A percentile compares a stretch with the other conserved stretches of the same genome.
phyloP scores from a whole-genome alignment of 2,113 vertebrate species.

The Myotis davidii region DNA sequence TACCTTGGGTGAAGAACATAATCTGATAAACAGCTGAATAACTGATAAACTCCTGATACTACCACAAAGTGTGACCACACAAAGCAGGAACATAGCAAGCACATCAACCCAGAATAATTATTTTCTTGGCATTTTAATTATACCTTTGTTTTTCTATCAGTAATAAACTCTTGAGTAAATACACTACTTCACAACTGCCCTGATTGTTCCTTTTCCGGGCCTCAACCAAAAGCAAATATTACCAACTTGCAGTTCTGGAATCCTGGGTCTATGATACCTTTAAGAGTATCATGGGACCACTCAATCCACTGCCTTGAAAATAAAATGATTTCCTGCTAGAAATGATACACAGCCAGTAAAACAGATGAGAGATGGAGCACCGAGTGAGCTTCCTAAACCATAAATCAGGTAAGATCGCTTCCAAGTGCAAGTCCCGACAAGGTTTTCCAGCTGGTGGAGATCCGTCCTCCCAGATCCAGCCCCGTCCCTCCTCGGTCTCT shows the following conservation, averaged over 20 bases:
- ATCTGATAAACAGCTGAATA: neutral
- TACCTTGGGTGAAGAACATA: neutral
- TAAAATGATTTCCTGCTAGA: constrained; percentile 25
- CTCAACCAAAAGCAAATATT: neutral
- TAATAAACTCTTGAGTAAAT: neutral
- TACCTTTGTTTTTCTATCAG: neutral
- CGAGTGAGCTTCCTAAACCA: neutral
- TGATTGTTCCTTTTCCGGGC: neutral
- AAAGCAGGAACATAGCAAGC: neutral
- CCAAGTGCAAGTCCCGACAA: neutral
- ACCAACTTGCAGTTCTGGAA: neutral
- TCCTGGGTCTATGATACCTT: neutral
- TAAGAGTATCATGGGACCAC: neutral
- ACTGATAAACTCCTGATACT: neutral
- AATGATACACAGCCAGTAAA: neutral
- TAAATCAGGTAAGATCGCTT: neutral
- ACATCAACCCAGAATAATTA: neutral
- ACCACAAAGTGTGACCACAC: neutral
- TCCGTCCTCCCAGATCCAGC: neutral
- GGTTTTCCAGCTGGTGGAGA: neutral
- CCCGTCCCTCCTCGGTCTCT: accelerated
- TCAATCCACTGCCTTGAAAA: neutral
- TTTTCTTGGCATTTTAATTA: neutral
- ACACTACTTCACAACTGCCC: neutral
- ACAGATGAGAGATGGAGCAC: neutral